A percentile compares a stretch with the other conserved stretches of the same genome.
These are phyloP conservation scores for Harpagifer antarcticus DNA, from an alignment of 2,797 vertebrate species.

Conservation along the genomic window DNA sequence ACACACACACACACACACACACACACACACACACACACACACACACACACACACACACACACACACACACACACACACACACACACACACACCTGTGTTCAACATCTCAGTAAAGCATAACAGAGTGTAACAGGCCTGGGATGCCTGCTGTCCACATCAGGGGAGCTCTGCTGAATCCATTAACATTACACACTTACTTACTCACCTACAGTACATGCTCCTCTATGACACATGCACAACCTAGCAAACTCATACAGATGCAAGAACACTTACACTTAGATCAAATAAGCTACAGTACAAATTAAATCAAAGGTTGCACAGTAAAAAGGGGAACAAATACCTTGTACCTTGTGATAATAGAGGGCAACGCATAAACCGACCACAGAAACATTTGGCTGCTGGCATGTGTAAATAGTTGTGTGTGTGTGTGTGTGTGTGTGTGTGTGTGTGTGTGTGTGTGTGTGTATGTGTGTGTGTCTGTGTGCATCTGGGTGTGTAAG, in stretches of 20 bases:
- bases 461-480: conserved; percentile 2
- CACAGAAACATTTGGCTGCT: conserved; percentile 33
- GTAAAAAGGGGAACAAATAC: background rate
- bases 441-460: conserved; percentile 18
- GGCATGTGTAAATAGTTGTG: conserved; percentile 23
- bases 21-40: conserved; percentile 23
- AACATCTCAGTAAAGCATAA: conserved; percentile 81
- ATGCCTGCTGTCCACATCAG: conserved; percentile 69
- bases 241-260: conserved; percentile 28
- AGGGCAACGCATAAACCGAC: conserved; percentile 44
- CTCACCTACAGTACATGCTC: conserved; percentile 55
- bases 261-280: conserved; percentile 16
- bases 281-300: conserved; percentile 10
- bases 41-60: conserved; percentile 21
- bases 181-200: conserved; percentile 75
- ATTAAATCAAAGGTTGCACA: conserved; percentile 15
- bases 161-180: conserved; percentile 83
- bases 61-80: conserved; percentile 15
- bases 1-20: conserved; percentile 31
- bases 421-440: background rate
- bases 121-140: conserved; percentile 68
- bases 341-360: conserved; percentile 34
- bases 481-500: background rate
- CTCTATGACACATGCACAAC: conserved; percentile 50
- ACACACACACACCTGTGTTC: conserved; percentile 76